Evolutionary conservation across 2,797 vertebrate species (phyloP).

Genomic region (Erithacus rubecula): DNA sequence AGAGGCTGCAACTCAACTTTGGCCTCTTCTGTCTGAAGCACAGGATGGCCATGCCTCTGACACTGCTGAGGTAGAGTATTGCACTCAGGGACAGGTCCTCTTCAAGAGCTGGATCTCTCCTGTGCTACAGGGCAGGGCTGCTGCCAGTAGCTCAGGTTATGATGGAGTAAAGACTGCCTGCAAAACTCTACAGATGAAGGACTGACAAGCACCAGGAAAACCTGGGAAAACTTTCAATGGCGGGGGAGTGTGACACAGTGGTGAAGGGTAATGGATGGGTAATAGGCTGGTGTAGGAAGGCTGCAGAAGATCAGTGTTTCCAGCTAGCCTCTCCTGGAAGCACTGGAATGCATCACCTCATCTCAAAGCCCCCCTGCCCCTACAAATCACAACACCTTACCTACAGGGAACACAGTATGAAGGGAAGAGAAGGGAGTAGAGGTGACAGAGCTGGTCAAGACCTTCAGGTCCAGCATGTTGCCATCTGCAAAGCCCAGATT

Average conservation of each 20-base stretch:
- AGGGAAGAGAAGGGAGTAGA: not conserved
- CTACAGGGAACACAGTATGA: not conserved
- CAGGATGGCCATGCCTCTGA: fast-evolving
- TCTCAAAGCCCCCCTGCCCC: not conserved
- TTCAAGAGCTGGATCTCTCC: not conserved
- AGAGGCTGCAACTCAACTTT: not conserved
- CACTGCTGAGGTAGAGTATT: not conserved
- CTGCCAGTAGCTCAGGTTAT: not conserved
- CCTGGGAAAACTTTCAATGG: not conserved
- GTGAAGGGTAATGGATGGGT: fast-evolving
- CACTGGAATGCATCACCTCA: not conserved
- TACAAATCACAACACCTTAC: not conserved
- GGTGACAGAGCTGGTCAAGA: not conserved
- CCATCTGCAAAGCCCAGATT: not conserved
- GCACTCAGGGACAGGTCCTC: not conserved
- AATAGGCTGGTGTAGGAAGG: not conserved
- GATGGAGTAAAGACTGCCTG: not conserved
- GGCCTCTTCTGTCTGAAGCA: not conserved
- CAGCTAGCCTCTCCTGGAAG: not conserved
- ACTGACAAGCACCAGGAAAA: not conserved
- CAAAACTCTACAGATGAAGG: not conserved
- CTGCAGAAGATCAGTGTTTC: not conserved
- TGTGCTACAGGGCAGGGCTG: not conserved
- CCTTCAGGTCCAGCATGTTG: not conserved
- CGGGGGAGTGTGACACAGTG: fast-evolving